Evolutionary conservation across 2,113 vertebrate species (phyloP).

Genomic region (Leptobrachium ailaonicum): DNA sequence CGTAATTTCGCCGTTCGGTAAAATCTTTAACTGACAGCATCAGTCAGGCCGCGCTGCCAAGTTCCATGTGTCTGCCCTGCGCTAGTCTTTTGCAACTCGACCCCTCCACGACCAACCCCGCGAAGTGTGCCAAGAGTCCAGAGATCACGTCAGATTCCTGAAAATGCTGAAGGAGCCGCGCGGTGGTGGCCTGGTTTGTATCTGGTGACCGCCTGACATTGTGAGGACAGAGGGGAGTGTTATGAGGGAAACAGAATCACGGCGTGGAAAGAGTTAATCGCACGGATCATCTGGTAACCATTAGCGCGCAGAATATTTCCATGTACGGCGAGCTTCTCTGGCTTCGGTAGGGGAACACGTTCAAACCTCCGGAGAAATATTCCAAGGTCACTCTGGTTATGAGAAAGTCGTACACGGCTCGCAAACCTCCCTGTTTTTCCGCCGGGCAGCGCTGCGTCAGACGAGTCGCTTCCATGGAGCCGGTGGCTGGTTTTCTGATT

Average conservation of each 20-base stretch:
- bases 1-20: too few species aligned
- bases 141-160: too few species aligned
- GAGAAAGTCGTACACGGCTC: constrained; percentile 45
- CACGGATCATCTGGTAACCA: constrained; percentile 35
- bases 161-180: too few species aligned
- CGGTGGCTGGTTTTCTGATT: neutral
- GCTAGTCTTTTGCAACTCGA: too few species aligned
- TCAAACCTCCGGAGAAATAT: constrained; percentile 5
- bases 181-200: too few species aligned
- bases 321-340: constrained; percentile 52
- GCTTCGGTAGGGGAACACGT: neutral
- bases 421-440: neutral
- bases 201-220: too few species aligned
- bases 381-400: constrained; percentile 21
- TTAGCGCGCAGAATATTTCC: constrained; percentile 43
- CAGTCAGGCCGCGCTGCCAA: too few species aligned
- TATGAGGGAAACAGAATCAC: neutral
- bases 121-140: too few species aligned
- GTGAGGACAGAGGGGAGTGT: neutral
- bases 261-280: neutral
- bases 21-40: too few species aligned
- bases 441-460: too few species aligned
- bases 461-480: neutral
- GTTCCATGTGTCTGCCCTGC: too few species aligned
- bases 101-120: too few species aligned